A percentile compares a stretch with the other conserved stretches of the same genome.
Evolutionary conservation across 2,113 vertebrate genomes (phyloP).

Genomic region (Pteruthius melanotis): DNA sequence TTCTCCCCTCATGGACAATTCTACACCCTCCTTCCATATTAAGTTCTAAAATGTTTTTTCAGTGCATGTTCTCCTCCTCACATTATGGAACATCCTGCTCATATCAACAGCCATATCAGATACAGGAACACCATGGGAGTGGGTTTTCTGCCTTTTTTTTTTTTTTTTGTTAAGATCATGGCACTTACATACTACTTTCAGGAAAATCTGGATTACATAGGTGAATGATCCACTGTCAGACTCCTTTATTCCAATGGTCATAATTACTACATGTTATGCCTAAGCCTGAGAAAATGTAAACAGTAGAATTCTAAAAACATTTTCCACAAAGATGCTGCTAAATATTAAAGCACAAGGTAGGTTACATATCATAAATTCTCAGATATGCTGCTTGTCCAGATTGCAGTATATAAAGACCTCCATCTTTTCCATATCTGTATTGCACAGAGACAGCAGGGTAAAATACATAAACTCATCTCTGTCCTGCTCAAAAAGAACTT

Average conservation of each 20-base stretch:
- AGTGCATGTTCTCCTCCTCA: not conserved
- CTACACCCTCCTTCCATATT: not conserved
- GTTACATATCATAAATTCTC: not conserved
- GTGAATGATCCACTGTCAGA: not conserved
- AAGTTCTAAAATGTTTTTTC: not conserved
- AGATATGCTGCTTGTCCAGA: slow-evolving; percentile 26
- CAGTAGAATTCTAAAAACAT: slow-evolving; percentile 21
- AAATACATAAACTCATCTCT: not conserved
- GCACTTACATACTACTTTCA: not conserved
- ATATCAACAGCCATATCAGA: not conserved
- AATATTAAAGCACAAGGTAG: slow-evolving; percentile 1
- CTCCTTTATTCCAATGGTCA: not conserved
- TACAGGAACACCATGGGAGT: not conserved
- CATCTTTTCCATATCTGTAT: not conserved
- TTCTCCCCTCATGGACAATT: not conserved
- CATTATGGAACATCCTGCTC: not conserved
- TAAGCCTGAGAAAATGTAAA: slow-evolving; percentile 53
- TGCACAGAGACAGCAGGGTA: not conserved
- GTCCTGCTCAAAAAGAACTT: not conserved
- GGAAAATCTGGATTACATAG: not conserved
- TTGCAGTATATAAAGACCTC: not conserved
- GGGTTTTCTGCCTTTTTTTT: not conserved
- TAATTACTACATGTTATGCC: slow-evolving; percentile 15
- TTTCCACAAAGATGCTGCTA: slow-evolving; percentile 26
- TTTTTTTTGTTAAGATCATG: not conserved